These are phyloP conservation scores for Apostichopus parvimensis DNA, from an alignment of 35 echinoderm and acorn worm genomes.

Conservation along the genomic window DNA sequence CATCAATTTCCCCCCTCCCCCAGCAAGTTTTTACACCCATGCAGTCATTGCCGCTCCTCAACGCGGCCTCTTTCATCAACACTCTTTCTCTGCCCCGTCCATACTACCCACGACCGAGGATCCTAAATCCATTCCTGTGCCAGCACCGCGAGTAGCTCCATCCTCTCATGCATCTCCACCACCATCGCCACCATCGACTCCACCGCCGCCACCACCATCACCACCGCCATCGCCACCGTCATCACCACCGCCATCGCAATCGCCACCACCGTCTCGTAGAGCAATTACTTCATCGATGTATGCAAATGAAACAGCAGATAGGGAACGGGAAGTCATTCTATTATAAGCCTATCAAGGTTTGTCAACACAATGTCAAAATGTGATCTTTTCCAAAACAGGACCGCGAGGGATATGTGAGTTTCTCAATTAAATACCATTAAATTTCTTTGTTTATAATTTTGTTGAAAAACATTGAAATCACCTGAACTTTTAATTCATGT, in stretches of 20 bases:
- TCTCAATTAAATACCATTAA: too few species aligned
- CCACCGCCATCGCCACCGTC: not conserved
- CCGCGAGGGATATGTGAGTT: too few species aligned
- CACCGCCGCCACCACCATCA: not conserved
- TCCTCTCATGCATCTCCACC: conserved; percentile 1
- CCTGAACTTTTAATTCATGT: too few species aligned
- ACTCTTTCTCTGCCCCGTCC: not conserved
- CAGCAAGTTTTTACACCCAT: not conserved
- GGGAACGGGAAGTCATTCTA: not conserved
- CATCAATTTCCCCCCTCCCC: not conserved
- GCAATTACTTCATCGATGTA: not conserved
- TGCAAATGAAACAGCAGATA: not conserved
- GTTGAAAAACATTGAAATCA: too few species aligned
- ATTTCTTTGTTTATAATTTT: too few species aligned
- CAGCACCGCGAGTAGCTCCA: not conserved
- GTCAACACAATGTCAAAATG: too few species aligned
- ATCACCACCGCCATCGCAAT: not conserved
- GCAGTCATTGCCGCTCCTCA: not conserved
- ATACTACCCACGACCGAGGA: not conserved
- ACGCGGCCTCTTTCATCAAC: not conserved
- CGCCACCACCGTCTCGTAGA: not conserved
- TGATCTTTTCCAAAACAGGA: too few species aligned
- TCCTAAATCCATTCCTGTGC: not conserved
- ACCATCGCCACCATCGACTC: conserved; percentile 23
- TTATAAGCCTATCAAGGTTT: too few species aligned